Percentiles rank a stretch among this genome's conserved stretches.
Conservation (phyloP, 2,797 vertebrate genomes). For the Intellagama lesueurii region DNA sequence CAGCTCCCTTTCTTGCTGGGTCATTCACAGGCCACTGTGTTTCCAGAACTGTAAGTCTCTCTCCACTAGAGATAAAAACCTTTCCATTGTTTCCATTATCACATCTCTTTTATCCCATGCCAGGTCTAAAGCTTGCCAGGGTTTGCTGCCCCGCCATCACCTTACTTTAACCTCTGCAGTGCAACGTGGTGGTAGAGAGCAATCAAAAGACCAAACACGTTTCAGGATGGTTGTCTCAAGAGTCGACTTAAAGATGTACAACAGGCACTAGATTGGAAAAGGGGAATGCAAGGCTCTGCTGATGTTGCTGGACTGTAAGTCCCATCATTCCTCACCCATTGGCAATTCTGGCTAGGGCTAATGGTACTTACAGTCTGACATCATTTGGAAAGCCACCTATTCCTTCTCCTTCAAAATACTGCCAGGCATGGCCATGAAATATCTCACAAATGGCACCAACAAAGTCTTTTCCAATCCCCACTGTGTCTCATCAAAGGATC, state of each 20-base stretch:
- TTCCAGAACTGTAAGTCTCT: neutral
- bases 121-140: neutral
- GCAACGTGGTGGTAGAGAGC: neutral
- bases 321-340: neutral
- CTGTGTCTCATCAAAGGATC: neutral
- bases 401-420: neutral
- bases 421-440: neutral
- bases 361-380: neutral
- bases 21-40: neutral
- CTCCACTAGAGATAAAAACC: neutral
- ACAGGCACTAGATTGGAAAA: neutral
- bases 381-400: neutral
- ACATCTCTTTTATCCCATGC: slow-evolving; percentile 16
- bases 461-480: neutral
- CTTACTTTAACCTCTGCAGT: neutral
- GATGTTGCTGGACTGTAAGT: too few relatives aligned
- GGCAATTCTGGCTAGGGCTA: neutral
- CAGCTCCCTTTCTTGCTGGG: neutral
- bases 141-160: neutral
- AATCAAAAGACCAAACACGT: neutral
- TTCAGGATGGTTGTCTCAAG: too few relatives aligned
- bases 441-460: neutral
- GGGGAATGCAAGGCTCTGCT: neutral
- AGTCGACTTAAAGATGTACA: neutral
- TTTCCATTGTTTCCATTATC: slow-evolving; percentile 1